Evolutionary conservation across 2,113 vertebrate genomes (phyloP).

Genomic region (Nanorana parkeri): DNA sequence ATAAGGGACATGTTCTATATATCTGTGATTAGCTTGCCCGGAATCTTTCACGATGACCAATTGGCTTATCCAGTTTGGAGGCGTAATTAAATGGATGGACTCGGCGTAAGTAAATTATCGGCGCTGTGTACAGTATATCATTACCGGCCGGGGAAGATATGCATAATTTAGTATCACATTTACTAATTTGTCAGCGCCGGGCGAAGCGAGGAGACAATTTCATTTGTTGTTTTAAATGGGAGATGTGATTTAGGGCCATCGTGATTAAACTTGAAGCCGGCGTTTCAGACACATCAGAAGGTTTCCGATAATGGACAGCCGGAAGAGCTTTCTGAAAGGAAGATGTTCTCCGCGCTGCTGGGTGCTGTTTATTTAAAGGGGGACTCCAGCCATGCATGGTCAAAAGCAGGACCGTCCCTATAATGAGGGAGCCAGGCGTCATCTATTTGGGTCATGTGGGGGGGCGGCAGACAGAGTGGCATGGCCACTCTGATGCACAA

Average conservation of each 20-base stretch:
- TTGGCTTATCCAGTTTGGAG: constrained; percentile 84
- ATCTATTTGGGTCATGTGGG: too few relatives aligned
- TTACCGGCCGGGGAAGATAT: constrained; percentile 75
- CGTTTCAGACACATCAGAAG: neutral
- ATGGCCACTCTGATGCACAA: too few relatives aligned
- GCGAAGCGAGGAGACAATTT: constrained; percentile 74
- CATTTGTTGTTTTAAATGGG: constrained; percentile 80
- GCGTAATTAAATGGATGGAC: constrained; percentile 89
- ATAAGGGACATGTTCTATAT: constrained; percentile 86
- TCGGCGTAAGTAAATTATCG: constrained; percentile 86
- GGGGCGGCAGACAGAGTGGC: too few relatives aligned
- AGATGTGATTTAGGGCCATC: constrained; percentile 75
- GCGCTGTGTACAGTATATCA: constrained; percentile 82
- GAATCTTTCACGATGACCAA: constrained; percentile 86
- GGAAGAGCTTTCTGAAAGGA: neutral
- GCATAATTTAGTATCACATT: constrained; percentile 84
- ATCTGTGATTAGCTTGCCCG: constrained; percentile 87
- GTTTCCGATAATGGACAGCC: neutral
- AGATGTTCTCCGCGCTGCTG: too few relatives aligned
- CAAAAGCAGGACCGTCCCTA: too few relatives aligned
- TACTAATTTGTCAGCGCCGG: constrained; percentile 84
- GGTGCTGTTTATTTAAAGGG: too few relatives aligned
- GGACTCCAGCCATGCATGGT: too few relatives aligned
- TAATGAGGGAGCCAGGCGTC: too few relatives aligned
- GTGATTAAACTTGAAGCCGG: constrained; percentile 70